These are phyloP conservation scores for Halcyon smyrnensis DNA, from an alignment of 2,797 vertebrate genomes.

Conservation along the genomic window DNA sequence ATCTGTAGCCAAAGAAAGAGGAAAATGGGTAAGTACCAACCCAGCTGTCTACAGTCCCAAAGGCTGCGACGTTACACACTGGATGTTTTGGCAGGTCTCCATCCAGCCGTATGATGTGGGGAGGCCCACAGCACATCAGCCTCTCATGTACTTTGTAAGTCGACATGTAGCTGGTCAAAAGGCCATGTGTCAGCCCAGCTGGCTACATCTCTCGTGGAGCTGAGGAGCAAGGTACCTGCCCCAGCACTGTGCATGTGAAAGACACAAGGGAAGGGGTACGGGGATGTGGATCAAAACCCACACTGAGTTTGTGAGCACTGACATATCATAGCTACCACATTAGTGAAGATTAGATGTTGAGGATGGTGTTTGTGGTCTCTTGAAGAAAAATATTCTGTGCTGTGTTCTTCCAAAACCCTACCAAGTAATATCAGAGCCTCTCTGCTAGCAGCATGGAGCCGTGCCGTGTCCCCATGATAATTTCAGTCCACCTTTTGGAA, in stretches of 20 bases:
- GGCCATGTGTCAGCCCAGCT: background rate
- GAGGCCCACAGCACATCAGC: background rate
- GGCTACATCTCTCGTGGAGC: background rate
- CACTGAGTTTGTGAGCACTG: background rate
- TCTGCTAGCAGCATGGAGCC: background rate
- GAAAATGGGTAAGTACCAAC: background rate
- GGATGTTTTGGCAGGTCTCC: background rate
- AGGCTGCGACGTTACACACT: rapidly evolving
- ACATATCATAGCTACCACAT: rapidly evolving
- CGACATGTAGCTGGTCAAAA: background rate
- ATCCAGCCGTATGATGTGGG: background rate
- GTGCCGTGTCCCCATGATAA: background rate
- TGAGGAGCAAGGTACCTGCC: background rate
- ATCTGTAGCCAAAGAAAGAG: background rate
- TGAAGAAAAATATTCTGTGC: background rate
- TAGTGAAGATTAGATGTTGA: background rate
- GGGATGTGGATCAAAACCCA: background rate
- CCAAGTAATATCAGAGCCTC: background rate
- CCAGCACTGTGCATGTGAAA: background rate
- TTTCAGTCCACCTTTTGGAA: background rate
- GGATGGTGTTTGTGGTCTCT: background rate
- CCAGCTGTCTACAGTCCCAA: background rate
- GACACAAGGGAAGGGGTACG: rapidly evolving
- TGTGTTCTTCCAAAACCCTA: background rate
- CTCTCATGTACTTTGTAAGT: background rate